These are phyloP conservation scores for Macroramphosus scolopax DNA, from an alignment of 2,797 vertebrate species.

Conservation along the genomic window DNA sequence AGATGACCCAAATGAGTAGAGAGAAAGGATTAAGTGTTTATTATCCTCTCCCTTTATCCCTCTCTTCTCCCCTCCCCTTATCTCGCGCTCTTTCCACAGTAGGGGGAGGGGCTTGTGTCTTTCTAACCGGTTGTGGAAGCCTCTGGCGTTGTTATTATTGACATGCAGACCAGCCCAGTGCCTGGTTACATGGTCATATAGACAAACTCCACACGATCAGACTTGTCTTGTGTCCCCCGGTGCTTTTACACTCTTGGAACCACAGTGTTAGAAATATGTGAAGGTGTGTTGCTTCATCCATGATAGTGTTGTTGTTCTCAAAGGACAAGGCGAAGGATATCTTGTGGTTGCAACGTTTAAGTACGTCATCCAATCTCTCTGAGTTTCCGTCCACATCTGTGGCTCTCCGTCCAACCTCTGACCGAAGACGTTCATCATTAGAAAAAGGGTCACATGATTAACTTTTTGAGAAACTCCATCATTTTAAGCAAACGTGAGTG, in stretches of 20 bases:
- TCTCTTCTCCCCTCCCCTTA: conserved; percentile 30
- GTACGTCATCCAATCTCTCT: too few species aligned
- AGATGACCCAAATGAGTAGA: conserved; percentile 71
- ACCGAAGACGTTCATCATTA: too few species aligned
- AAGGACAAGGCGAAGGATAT: too few species aligned
- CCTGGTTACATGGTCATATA: conserved; percentile 13
- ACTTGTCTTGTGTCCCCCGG: background rate
- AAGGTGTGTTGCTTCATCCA: too few species aligned
- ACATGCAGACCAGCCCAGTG: conserved; percentile 23
- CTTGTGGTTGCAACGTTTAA: too few species aligned
- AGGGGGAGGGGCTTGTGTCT: conserved; percentile 31
- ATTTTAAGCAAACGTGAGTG: too few species aligned
- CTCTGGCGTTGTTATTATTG: conserved; percentile 56
- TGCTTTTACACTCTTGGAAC: background rate
- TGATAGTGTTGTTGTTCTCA: too few species aligned
- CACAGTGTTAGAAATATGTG: too few species aligned
- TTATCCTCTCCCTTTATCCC: conserved; percentile 64
- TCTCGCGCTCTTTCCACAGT: conserved; percentile 15
- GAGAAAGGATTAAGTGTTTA: conserved; percentile 72
- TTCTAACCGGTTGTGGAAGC: conserved; percentile 33
- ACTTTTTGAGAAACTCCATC: too few species aligned
- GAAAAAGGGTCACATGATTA: too few species aligned
- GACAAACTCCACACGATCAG: conserved; percentile 22
- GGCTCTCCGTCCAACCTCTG: too few species aligned
- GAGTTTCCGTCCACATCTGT: too few species aligned